These are phyloP conservation scores for Platysternon megacephalum DNA, from an alignment of 2,113 vertebrate genomes.

Conservation along the genomic window DNA sequence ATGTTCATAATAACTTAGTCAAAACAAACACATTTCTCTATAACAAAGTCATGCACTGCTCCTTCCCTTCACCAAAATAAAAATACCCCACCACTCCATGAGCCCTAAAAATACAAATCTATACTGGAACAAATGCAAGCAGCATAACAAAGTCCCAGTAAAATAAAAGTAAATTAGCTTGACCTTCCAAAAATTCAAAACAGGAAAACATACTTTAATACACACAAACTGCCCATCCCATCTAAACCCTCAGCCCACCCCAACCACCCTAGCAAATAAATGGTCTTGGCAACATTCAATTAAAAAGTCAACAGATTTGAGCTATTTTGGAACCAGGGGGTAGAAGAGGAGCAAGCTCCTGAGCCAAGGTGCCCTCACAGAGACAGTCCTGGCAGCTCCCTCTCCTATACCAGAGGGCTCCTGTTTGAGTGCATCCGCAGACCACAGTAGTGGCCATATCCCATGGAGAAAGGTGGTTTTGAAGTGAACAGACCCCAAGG, in stretches of 20 bases:
- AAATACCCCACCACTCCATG: background rate
- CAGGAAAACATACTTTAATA: background rate
- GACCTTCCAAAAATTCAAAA: background rate
- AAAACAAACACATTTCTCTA: conserved; percentile 32
- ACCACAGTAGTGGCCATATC: background rate
- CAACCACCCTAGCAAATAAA: background rate
- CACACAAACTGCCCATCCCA: background rate
- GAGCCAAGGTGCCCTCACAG: background rate
- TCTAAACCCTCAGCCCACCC: background rate
- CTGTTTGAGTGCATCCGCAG: background rate
- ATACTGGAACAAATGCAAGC: background rate
- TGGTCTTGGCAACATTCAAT: background rate
- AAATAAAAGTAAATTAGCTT: background rate
- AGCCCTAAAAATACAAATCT: background rate
- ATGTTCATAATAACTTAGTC: conserved; percentile 22
- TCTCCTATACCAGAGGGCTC: background rate
- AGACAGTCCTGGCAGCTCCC: background rate
- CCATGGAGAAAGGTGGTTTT: background rate
- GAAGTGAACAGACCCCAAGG: background rate
- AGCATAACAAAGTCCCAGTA: background rate
- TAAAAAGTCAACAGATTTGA: background rate
- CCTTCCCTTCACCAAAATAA: background rate
- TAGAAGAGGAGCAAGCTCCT: background rate
- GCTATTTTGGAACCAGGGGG: background rate
- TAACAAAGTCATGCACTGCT: background rate